These are phyloP conservation scores for Polydesmus complanatus DNA, from an alignment of 2,888 invertebrate genomes.

Conservation along the genomic window DNA sequence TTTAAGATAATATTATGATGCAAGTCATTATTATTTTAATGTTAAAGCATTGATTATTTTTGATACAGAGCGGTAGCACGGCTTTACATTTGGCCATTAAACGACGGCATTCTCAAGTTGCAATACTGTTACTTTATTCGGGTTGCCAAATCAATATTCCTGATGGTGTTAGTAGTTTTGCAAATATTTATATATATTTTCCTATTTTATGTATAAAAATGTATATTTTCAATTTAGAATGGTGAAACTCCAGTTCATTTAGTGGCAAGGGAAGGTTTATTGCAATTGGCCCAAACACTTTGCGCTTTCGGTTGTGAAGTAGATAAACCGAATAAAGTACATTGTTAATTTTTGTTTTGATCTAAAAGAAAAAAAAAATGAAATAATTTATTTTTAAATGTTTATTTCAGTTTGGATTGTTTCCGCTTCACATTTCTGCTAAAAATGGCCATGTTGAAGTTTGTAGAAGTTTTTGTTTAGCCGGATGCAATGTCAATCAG, in stretches of 20 bases:
- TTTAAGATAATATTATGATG: not conserved
- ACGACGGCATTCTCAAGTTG: slow-evolving; percentile 42
- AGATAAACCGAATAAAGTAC: slow-evolving; percentile 45
- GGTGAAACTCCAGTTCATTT: slow-evolving; percentile 48
- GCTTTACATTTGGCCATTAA: slow-evolving; percentile 47
- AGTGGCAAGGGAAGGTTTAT: slow-evolving; percentile 41
- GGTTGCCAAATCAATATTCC: slow-evolving; percentile 44
- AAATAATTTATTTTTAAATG: not conserved
- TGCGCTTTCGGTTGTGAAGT: slow-evolving; percentile 46
- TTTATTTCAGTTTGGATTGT: slow-evolving; percentile 37
- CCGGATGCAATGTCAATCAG: slow-evolving; percentile 53
- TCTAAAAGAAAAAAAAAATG: not conserved
- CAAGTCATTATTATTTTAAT: not conserved
- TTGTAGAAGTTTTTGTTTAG: slow-evolving; percentile 51
- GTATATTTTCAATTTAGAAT: slow-evolving; percentile 31
- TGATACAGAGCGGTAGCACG: slow-evolving; percentile 37
- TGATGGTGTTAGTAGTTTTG: slow-evolving; percentile 35
- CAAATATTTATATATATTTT: not conserved
- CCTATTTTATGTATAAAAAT: not conserved
- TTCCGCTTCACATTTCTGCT: slow-evolving; percentile 56
- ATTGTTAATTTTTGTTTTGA: too few relatives aligned
- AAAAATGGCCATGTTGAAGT: slow-evolving; percentile 55
- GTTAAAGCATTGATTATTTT: not conserved
- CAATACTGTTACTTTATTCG: slow-evolving; percentile 44
- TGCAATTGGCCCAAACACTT: slow-evolving; percentile 43